Conservation (phyloP, 2,888 invertebrate species). For the Hirtodrosophila confusa region DNA sequence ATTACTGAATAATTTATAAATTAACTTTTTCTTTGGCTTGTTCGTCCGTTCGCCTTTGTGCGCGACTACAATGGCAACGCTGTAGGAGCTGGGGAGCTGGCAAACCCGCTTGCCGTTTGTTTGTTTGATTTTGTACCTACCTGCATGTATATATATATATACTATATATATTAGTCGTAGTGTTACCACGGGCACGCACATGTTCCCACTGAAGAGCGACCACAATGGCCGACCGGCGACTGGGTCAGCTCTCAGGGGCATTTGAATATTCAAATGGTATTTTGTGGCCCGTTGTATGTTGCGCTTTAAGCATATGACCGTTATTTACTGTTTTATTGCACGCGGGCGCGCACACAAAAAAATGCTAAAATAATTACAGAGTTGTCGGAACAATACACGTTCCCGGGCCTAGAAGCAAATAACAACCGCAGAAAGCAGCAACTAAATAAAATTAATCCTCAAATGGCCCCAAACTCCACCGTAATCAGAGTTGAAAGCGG, state of each 20-base stretch:
- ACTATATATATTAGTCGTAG: slow-evolving; percentile 1
- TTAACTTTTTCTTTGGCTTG: slow-evolving; percentile 64
- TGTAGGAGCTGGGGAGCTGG: slow-evolving; percentile 6
- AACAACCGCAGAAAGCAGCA: slow-evolving; percentile 26
- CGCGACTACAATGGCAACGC: slow-evolving; percentile 54
- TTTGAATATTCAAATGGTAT: slow-evolving; percentile 76
- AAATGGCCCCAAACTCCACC: slow-evolving; percentile 52
- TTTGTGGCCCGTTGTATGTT: slow-evolving; percentile 50
- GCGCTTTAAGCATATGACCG: slow-evolving; percentile 74
- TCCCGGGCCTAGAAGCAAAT: slow-evolving; percentile 8
- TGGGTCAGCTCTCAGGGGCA: slow-evolving; percentile 69
- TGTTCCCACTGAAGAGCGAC: slow-evolving; percentile 21
- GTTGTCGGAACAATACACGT: slow-evolving; percentile 48
- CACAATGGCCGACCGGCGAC: slow-evolving; percentile 25
- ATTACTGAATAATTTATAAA: slow-evolving; percentile 82
- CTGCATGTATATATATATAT: slow-evolving; percentile 2
- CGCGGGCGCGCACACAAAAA: slow-evolving; percentile 67
- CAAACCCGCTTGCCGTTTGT: slow-evolving; percentile 33
- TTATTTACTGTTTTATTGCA: slow-evolving; percentile 80
- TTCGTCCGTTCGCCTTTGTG: slow-evolving; percentile 56
- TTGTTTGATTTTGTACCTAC: slow-evolving; percentile 43
- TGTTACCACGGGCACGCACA: slow-evolving; percentile 50
- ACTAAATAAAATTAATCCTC: slow-evolving; percentile 67
- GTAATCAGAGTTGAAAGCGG: slow-evolving; percentile 3
- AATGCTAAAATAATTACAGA: slow-evolving; percentile 76